Evolutionary conservation across 2,113 vertebrate species (phyloP).

Genomic region (Gallinago undulata): DNA sequence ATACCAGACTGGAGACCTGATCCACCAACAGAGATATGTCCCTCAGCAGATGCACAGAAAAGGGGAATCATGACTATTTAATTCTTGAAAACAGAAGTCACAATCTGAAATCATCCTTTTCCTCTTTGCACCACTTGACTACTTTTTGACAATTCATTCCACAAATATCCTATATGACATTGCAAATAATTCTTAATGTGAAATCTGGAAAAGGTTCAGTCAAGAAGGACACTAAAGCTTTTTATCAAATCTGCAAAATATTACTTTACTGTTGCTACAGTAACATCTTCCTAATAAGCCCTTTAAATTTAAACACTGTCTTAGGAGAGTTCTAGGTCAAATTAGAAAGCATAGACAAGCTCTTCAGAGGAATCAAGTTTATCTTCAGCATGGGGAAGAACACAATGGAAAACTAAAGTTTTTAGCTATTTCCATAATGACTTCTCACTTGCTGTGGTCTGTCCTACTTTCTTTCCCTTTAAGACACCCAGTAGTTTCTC

Average conservation of each 20-base stretch:
- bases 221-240: not conserved
- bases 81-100: not conserved
- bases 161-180: not conserved
- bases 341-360: not conserved
- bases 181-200: not conserved
- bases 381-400: not conserved
- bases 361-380: not conserved
- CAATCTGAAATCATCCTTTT: not conserved
- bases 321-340: slow-evolving; percentile 29
- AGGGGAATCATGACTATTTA: not conserved
- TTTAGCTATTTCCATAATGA: slow-evolving; percentile 36
- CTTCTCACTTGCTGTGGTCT: slow-evolving; percentile 44
- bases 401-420: not conserved
- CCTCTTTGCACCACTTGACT: not conserved
- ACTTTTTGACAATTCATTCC: not conserved
- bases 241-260: not conserved
- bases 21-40: not conserved
- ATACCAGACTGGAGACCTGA: not conserved
- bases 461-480: slow-evolving; percentile 35
- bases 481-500: not conserved
- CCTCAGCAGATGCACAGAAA: not conserved
- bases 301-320: not conserved
- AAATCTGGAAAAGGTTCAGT: not conserved
- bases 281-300: not conserved
- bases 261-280: not conserved